phyloP scores from a whole-genome alignment of 2,113 vertebrate genomes.

The human (Homo sapiens) region GRCh38 chr9:72746501-72747000 shows the following conservation, averaged over 20 bases:
- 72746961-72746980: not conserved
- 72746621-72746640: not conserved
- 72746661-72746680: not conserved
- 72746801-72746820: not conserved
- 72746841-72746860: not conserved
- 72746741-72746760: not conserved
- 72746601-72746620: not conserved
- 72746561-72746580: not conserved
- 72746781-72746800: not conserved
- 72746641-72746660: not conserved
- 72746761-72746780: not conserved
- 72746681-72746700: not conserved
- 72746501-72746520: not conserved
- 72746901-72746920: not conserved
- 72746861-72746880: not conserved
- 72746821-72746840: not conserved
- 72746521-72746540: not conserved
- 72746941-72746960: not conserved
- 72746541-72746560: not conserved
- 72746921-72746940: not conserved
- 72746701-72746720: not conserved
- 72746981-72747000: not conserved
- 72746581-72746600: not conserved
- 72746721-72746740: not conserved
- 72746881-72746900: not conserved